These are phyloP conservation scores for Butorides virescens DNA, from an alignment of 2,113 vertebrate species.

Conservation along the genomic window DNA sequence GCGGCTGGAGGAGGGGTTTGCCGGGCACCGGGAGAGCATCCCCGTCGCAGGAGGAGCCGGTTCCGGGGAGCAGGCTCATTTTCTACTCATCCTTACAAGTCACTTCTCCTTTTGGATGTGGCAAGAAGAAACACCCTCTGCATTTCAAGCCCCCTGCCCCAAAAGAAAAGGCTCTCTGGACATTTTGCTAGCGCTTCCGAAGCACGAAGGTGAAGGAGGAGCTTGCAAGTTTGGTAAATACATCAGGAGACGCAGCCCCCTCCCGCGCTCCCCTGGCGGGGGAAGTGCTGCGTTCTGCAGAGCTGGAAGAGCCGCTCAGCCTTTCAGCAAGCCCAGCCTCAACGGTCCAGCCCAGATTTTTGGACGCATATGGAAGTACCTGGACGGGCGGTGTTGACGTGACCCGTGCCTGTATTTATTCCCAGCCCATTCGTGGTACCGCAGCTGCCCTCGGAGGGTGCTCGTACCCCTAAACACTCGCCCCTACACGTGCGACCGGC, in stretches of 20 bases:
- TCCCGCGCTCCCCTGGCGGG: rapidly evolving
- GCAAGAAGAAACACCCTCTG: background rate
- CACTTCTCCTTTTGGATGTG: background rate
- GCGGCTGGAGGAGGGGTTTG: background rate
- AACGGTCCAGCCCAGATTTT: background rate
- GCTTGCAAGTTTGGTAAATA: too few relatives aligned
- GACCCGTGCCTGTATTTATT: background rate
- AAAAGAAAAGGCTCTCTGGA: background rate
- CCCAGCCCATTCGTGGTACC: rapidly evolving
- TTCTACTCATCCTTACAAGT: rapidly evolving
- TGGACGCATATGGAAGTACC: background rate
- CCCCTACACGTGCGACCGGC: rapidly evolving
- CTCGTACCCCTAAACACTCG: background rate
- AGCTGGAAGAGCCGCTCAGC: background rate
- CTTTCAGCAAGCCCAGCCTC: background rate
- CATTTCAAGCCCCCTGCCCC: background rate
- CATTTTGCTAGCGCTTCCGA: background rate
- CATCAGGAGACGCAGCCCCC: too few relatives aligned
- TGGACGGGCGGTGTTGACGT: background rate
- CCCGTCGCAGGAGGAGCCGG: rapidly evolving
- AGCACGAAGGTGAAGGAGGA: background rate
- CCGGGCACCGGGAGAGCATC: rapidly evolving
- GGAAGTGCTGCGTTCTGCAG: rapidly evolving
- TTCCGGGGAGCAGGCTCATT: background rate
- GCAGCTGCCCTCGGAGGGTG: rapidly evolving